Conservation (phyloP, 37 sponge, comb jelly and placozoan species). For the Aplysina aerophoba region DNA sequence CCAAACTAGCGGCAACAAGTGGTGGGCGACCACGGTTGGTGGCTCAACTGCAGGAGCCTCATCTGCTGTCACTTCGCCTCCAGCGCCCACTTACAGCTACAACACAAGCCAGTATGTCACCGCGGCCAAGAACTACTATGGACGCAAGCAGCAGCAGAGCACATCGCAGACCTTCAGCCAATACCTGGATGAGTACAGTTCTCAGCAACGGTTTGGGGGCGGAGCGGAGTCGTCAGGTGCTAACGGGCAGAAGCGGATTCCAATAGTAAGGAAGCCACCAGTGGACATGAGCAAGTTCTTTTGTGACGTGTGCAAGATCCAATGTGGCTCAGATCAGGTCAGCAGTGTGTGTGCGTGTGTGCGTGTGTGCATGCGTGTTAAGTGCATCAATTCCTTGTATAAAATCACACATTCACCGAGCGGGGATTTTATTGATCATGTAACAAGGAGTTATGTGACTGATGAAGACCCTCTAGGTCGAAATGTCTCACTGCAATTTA, state of each 20-base stretch:
- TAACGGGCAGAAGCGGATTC: neutral
- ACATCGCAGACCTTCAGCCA: neutral
- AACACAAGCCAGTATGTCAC: slow-evolving; percentile 13
- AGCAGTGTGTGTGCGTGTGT: slow-evolving; percentile 33
- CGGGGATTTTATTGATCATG: too few species aligned
- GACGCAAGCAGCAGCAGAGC: neutral
- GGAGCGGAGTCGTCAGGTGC: neutral
- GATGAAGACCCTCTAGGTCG: too few species aligned
- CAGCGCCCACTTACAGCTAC: neutral
- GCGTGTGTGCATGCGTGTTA: slow-evolving; percentile 29
- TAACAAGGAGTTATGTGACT: too few species aligned
- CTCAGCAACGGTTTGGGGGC: neutral
- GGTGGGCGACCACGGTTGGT: neutral
- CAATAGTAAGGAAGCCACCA: slow-evolving; percentile 14
- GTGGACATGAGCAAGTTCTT: slow-evolving; percentile 48
- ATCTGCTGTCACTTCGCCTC: neutral
- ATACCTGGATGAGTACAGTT: slow-evolving; percentile 5
- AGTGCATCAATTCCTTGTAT: too few species aligned
- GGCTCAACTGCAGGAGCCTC: neutral
- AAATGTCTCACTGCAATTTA: too few species aligned
- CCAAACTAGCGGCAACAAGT: too few species aligned
- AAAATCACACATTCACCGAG: too few species aligned
- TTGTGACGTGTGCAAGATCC: slow-evolving; percentile 89
- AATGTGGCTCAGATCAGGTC: slow-evolving; percentile 75
- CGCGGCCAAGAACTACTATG: slow-evolving; percentile 21